These are phyloP conservation scores for Drosophila teissieri DNA, from an alignment of 1,140 invertebrate genomes.

Conservation along the genomic window DNA sequence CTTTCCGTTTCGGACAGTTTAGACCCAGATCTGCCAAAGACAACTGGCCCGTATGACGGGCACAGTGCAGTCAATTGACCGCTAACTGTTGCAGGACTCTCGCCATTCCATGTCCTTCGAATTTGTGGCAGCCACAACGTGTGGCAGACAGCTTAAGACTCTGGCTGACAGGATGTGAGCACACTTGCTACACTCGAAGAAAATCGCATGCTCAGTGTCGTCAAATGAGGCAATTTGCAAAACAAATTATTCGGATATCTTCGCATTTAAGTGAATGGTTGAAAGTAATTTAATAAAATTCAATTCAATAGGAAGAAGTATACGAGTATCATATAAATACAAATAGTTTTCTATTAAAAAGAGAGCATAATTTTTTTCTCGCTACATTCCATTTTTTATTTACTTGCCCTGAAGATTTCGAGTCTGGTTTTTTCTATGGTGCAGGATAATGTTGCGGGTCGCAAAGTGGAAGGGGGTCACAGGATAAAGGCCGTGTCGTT, in stretches of 20 bases:
- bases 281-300: too few relatives aligned
- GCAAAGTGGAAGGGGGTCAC: constrained; percentile 10
- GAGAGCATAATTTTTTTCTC: too few relatives aligned
- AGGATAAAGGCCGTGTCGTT: constrained; percentile 57
- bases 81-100: constrained; percentile 50
- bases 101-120: constrained; percentile 4
- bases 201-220: neutral
- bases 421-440: constrained; percentile 5
- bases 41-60: constrained; percentile 33
- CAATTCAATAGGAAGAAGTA: too few relatives aligned
- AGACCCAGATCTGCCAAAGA: constrained; percentile 43
- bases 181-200: constrained; percentile 3
- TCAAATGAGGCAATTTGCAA: too few relatives aligned
- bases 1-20: constrained; percentile 8
- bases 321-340: too few relatives aligned
- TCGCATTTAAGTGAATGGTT: too few relatives aligned
- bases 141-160: constrained; percentile 53
- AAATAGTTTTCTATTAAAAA: too few relatives aligned
- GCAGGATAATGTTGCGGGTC: constrained; percentile 7
- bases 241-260: too few relatives aligned
- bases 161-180: constrained; percentile 22
- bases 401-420: too few relatives aligned
- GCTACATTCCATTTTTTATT: too few relatives aligned
- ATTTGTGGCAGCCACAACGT: constrained; percentile 41
- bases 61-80: constrained; percentile 53